Percentiles rank a stretch among this genome's conserved stretches.
phyloP scores from a whole-genome alignment of 1,140 invertebrate genomes.

The Cryptotermes secundus region DNA sequence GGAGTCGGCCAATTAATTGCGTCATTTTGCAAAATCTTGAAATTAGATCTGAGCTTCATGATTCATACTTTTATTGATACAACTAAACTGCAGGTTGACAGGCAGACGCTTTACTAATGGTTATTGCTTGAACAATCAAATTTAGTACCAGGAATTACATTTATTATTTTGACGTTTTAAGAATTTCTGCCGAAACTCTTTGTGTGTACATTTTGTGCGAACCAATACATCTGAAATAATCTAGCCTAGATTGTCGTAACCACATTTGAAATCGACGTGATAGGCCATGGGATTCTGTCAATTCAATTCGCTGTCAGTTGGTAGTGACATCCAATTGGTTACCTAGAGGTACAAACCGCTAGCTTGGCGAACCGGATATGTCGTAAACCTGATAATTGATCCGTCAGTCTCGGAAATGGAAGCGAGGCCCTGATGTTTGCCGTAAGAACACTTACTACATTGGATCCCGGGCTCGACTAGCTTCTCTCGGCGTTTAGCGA shows the following conservation, averaged over 20 bases:
- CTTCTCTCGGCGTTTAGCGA: too few relatives aligned
- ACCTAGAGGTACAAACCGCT: not conserved
- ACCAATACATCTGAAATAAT: not conserved
- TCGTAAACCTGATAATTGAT: constrained; percentile 9
- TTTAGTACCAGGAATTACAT: too few relatives aligned
- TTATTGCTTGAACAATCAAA: too few relatives aligned
- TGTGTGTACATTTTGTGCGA: too few relatives aligned
- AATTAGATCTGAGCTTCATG: too few relatives aligned
- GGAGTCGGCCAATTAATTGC: too few relatives aligned
- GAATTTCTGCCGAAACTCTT: too few relatives aligned
- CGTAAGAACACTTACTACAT: not conserved
- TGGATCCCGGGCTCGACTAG: not conserved
- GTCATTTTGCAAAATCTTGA: too few relatives aligned
- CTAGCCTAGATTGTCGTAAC: not conserved
- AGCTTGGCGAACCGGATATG: not conserved
- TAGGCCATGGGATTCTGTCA: not conserved
- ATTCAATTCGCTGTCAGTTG: not conserved
- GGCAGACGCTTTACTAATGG: too few relatives aligned
- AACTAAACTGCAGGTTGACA: too few relatives aligned
- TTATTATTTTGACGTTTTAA: too few relatives aligned
- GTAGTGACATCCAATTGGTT: not conserved
- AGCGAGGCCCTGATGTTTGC: not conserved
- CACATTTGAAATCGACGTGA: not conserved
- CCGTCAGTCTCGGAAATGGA: not conserved
- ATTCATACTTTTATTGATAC: too few relatives aligned